A percentile compares a stretch with the other conserved stretches of the same genome.
Conservation (phyloP, 2,797 vertebrate genomes). For the Microchirus variegatus region DNA sequence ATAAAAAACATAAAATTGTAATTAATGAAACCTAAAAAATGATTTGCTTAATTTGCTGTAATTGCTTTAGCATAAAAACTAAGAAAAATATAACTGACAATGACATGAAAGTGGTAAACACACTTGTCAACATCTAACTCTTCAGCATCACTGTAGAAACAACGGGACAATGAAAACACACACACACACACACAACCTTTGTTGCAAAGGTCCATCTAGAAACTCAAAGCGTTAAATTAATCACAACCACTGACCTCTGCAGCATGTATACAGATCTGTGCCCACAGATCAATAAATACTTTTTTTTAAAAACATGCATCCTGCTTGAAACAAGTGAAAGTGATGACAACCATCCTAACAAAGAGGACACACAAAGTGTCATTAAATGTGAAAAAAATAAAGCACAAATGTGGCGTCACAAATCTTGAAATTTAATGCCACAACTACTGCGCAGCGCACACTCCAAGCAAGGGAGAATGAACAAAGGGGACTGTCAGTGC, state of each 20-base stretch:
- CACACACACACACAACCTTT: conserved; percentile 6
- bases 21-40: too few species aligned
- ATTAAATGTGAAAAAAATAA: not conserved
- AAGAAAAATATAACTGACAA: not conserved
- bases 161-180: conserved; percentile 15
- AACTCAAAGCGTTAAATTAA: conserved; percentile 10
- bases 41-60: not conserved
- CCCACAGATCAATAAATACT: not conserved
- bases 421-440: not conserved
- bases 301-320: not conserved
- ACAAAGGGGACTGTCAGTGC: conserved; percentile 67
- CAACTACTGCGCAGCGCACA: conserved; percentile 4
- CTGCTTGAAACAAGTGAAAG: not conserved
- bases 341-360: conserved; percentile 19
- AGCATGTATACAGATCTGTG: not conserved
- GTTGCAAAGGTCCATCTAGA: conserved; percentile 16
- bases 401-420: not conserved
- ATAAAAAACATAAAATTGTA: too few species aligned
- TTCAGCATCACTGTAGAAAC: not conserved
- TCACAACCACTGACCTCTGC: conserved; percentile 2
- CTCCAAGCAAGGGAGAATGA: conserved; percentile 30
- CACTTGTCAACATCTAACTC: not conserved
- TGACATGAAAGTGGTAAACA: not conserved
- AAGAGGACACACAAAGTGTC: not conserved
- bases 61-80: not conserved